Percentiles rank a stretch among this genome's conserved stretches.
Conservation (phyloP, 2,888 invertebrate genomes). For the Pammene fasciana region DNA sequence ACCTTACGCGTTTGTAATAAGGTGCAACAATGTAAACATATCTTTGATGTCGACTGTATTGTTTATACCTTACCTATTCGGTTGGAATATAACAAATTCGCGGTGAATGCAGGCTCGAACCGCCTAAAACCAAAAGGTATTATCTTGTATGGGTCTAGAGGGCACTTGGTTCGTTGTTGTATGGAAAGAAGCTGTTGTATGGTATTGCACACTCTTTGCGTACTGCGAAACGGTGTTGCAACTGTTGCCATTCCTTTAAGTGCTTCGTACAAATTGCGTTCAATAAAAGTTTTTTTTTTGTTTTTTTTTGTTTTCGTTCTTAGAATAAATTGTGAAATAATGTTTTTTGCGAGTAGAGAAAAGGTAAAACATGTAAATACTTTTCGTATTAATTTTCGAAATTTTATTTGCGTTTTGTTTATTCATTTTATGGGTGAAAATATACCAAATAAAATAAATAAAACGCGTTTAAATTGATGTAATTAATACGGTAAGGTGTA, state of each 20-base stretch:
- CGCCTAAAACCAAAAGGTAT: not conserved
- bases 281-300: not conserved
- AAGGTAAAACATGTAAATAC: no score
- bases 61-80: no score
- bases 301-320: not conserved
- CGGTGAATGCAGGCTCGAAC: not conserved
- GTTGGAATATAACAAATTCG: no score
- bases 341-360: not conserved
- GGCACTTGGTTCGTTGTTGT: not conserved
- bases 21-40: no score
- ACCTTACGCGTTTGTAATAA: no score
- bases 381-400: no score
- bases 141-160: not conserved
- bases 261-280: not conserved
- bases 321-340: not conserved
- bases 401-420: no score
- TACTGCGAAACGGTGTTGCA: conserved; percentile 51
- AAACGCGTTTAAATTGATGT: no score
- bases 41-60: no score
- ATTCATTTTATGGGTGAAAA: no score
- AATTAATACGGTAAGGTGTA: no score
- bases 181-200: not conserved
- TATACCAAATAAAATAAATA: no score
- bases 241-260: conserved; percentile 40
- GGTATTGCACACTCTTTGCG: conserved; percentile 59